A percentile compares a stretch with the other conserved stretches of the same genome.
Conservation (phyloP, 2,797 vertebrate species). For the Tauraco hartlaubi region DNA sequence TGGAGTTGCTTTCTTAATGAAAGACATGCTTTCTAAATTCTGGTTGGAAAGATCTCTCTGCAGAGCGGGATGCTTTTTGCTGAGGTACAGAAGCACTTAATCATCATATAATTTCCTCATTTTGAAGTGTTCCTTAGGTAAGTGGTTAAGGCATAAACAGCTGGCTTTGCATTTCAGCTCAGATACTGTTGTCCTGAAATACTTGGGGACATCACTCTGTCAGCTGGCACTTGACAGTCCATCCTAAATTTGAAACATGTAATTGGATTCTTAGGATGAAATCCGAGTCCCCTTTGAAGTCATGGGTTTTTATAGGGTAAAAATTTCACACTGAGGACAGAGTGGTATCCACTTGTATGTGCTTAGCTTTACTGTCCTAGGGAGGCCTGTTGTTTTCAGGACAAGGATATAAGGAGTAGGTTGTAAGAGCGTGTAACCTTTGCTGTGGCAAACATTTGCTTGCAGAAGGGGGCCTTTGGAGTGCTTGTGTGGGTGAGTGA, state of each 20-base stretch:
- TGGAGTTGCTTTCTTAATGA: background rate
- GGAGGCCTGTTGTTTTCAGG: background rate
- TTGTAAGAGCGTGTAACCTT: background rate
- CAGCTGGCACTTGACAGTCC: constrained; percentile 49
- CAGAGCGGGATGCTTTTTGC: background rate
- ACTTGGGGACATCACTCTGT: constrained; percentile 44
- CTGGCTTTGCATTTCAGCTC: constrained; percentile 48
- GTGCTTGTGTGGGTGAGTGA: background rate
- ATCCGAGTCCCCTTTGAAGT: constrained; percentile 45
- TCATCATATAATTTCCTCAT: constrained; percentile 10
- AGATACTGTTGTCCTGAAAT: constrained; percentile 41
- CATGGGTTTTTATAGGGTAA: constrained; percentile 4
- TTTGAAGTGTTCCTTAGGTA: constrained; percentile 38
- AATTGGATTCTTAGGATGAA: constrained; percentile 62
- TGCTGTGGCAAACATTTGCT: background rate
- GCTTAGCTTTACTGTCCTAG: background rate
- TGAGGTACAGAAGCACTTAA: constrained; percentile 1
- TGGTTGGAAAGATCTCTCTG: background rate
- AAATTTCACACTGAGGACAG: background rate
- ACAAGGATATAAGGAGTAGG: background rate
- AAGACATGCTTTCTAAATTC: background rate
- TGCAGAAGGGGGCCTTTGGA: background rate
- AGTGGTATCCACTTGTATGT: background rate
- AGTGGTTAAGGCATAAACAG: constrained; percentile 10
- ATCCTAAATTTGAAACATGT: constrained; percentile 52